Base-by-base conservation (phyloP, 2,888 invertebrate genomes). In the Trichopria drosophilae region DNA sequence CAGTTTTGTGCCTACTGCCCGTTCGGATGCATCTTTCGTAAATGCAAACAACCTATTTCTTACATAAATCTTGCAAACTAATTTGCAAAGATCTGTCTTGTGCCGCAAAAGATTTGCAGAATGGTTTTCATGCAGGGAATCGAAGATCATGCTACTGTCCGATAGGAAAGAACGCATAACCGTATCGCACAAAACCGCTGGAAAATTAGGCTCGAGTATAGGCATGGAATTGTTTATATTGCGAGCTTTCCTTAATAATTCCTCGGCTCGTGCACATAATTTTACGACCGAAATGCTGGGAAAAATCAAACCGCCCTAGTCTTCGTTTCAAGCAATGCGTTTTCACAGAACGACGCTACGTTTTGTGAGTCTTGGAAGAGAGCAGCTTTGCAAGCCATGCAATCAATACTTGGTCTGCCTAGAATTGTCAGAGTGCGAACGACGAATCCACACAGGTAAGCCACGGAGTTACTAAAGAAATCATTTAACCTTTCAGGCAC, bases 261-360 rank as follows among this genome's bases (percentile, higher is more conserved):
- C 4, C 43, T 51, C 43, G 9, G 40, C 5, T 9, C 19, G 19
- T 12, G 15, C 23, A 29, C 55, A 55, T 13, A 58, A 49, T 39
- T 24, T 22, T 4, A 52, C 23, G n/a, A 55, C 53, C 9, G 53
- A 58, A 22, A 26, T 1, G 15, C 55, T 58, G 3, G 55, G 53
- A 46, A 34, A 53, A 7, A 53, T 13, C 16, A 55, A 22, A 5
- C 46, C 53, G 2, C 49, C 43, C 46, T 24, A 16, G 26, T 53
- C 39, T 58, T 55, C 6, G 39, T 19, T 18, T 40, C 15, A 7
- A 34, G 24, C 4, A 32, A 32, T 45, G 12, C 10, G 19, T 26
- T 37, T 26, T 50, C n/a, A 2, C 37, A 18, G 15, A 39, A 37
- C 16, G 43, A 13, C 1, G 43, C 36, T 6, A 28, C 2, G 9